Percentiles rank a stretch among this genome's conserved stretches.
Evolutionary conservation across 2,113 vertebrate genomes (phyloP).

Genomic region (Caranx ignobilis): DNA sequence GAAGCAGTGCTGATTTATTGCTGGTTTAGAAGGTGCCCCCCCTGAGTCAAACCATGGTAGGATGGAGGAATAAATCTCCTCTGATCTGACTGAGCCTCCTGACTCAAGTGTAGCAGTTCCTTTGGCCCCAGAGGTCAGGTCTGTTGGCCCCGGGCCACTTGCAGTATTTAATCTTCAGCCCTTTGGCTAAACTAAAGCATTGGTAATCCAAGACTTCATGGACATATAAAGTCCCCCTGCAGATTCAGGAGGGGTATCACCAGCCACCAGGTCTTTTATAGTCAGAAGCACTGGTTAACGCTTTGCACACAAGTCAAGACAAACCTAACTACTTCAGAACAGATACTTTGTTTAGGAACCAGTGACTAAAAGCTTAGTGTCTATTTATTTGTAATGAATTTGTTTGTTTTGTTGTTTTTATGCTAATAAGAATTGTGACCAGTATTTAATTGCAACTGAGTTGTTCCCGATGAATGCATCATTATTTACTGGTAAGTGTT

Average conservation of each 20-base stretch:
- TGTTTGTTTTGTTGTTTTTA: background rate
- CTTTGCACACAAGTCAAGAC: background rate
- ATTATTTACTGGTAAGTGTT: too few relatives aligned
- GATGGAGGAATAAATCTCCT: conserved; percentile 79
- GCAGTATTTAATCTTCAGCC: conserved; percentile 71
- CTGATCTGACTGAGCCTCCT: conserved; percentile 59
- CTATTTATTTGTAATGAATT: background rate
- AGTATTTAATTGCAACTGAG: too few relatives aligned
- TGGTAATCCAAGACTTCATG: conserved; percentile 46
- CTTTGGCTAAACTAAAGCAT: conserved; percentile 52
- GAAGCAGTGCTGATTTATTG: conserved; percentile 77
- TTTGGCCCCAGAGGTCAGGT: conserved; percentile 70
- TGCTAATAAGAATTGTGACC: background rate
- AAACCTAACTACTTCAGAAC: background rate
- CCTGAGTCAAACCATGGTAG: conserved; percentile 74
- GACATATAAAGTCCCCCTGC: conserved; percentile 20
- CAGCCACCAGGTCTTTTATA: background rate
- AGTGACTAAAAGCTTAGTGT: background rate
- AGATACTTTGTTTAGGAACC: background rate
- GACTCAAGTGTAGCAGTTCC: conserved; percentile 70
- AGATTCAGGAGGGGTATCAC: conserved; percentile 13
- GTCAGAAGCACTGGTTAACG: background rate
- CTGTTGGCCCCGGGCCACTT: conserved; percentile 51
- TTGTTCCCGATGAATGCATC: too few relatives aligned
- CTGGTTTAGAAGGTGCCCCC: conserved; percentile 73